Conservation (phyloP, 2,888 invertebrate species). For the Syrista parreyssii region DNA sequence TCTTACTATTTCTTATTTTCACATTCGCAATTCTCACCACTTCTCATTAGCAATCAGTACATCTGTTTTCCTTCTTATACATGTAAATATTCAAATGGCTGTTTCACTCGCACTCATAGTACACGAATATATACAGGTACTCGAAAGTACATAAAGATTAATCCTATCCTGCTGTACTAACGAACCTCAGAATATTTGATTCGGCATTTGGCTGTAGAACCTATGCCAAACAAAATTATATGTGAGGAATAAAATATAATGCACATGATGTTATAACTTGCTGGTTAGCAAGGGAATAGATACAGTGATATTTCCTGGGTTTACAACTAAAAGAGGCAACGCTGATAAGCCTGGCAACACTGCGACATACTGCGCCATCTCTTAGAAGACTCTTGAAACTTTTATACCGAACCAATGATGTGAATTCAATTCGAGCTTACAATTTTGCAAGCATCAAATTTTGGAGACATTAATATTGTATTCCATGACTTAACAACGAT, state of each 20-base stretch:
- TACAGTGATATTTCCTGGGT: not conserved
- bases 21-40: no score
- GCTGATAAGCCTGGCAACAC: not conserved
- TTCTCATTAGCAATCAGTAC: not conserved
- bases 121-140: not conserved
- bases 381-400: not conserved
- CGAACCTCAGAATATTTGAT: not conserved
- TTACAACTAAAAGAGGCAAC: not conserved
- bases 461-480: no score
- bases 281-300: not conserved
- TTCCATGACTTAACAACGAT: no score
- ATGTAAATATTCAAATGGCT: not conserved
- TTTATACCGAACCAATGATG: not conserved
- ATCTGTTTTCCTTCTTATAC: not conserved
- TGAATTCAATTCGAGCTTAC: not conserved
- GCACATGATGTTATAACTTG: no score
- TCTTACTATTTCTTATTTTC: not conserved
- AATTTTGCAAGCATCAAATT: not conserved
- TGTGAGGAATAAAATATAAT: not conserved
- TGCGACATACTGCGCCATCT: not conserved
- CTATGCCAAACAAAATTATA: not conserved
- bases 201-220: not conserved
- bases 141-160: not conserved
- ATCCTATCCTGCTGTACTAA: not conserved
- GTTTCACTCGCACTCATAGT: not conserved